phyloP scores from a whole-genome alignment of 2,888 invertebrate genomes.

The Anthrax anthrax region DNA sequence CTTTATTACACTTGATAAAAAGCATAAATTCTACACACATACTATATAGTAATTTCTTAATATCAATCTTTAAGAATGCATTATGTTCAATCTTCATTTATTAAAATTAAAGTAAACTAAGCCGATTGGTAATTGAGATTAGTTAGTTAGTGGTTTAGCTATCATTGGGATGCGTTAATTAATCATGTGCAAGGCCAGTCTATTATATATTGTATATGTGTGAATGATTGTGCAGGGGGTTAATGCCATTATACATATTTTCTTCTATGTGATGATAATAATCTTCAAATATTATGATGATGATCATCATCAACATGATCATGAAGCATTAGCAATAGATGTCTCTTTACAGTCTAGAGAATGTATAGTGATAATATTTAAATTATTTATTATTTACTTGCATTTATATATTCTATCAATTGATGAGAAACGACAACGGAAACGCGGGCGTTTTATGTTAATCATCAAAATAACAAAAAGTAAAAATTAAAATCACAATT shows the following conservation, averaged over 20 bases:
- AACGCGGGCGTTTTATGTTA: constrained; percentile 8
- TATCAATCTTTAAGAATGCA: constrained; percentile 10
- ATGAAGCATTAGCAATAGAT: no score
- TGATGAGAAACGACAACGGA: constrained; percentile 9
- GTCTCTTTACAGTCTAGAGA: no score
- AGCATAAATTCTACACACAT: no score
- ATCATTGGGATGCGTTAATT: constrained; percentile 4
- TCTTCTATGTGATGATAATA: no score
- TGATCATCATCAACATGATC: no score
- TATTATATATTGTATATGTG: background rate
- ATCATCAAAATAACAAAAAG: constrained; percentile 1
- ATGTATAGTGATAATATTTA: no score
- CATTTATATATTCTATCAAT: constrained; percentile 6
- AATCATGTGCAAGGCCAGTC: constrained; percentile 7
- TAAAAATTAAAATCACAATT: constrained; percentile 6
- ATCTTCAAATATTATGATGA: no score
- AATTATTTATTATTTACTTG: background rate
- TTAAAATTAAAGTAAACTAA: constrained; percentile 9
- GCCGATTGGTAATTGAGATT: constrained; percentile 11
- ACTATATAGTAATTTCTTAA: no score
- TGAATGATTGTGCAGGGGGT: background rate
- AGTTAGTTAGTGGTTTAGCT: constrained; percentile 7
- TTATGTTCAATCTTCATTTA: constrained; percentile 10
- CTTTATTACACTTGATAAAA: no score
- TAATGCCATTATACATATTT: background rate